Base-by-base conservation (phyloP, 2,888 invertebrate genomes). In the Merodon equestris region DNA sequence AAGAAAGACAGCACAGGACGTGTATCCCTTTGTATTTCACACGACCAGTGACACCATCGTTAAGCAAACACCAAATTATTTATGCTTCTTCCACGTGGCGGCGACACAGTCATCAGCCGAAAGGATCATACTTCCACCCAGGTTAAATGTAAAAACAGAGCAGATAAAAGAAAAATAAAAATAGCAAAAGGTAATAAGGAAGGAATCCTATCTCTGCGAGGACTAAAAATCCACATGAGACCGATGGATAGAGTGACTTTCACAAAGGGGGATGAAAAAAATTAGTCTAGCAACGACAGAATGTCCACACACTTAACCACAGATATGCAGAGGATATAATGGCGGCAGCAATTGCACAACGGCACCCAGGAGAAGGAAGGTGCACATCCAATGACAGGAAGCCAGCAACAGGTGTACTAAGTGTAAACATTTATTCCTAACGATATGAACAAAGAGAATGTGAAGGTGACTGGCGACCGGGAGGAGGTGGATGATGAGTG, bases 341-440 rank as follows among this genome's bases (percentile, higher is more conserved):
- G 56, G 76, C 36, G 56, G 50, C 66, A 61, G 53, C 48, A 73
- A 79, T 61, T 50, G 74, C 15, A 51, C 61, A 64, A 64, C 56
- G 61, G 17, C 18, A 64, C 74, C 64, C 73, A 27, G 17, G 53
- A 70, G 56, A 74, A 73, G 73, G 58, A 74, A 74, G 68, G 79
- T 40, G 40, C 64, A 53, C 73, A 64, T 64, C 73, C 68, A 74
- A 74, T 74, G 79, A 74, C 74, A 74, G 79, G 74, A 74, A 74
- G 68, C 15, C 63, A 40, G 68, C 79, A 79, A 79, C 79, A 79
- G 79, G 79, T 79, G 79, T 68, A 79, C 79, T 64, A 60, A 70
- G 74, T 68, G 79, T 79, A 79, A 79, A 79, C 79, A 79, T 79
- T 79, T 64, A 79, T 74, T 79, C 64, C 58, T 68, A 51, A 64